Evolutionary conservation across 2,888 invertebrate species (phyloP), one percentile per base, ranked within the genome.

Genomic region (Esperia sulphurella): DNA sequence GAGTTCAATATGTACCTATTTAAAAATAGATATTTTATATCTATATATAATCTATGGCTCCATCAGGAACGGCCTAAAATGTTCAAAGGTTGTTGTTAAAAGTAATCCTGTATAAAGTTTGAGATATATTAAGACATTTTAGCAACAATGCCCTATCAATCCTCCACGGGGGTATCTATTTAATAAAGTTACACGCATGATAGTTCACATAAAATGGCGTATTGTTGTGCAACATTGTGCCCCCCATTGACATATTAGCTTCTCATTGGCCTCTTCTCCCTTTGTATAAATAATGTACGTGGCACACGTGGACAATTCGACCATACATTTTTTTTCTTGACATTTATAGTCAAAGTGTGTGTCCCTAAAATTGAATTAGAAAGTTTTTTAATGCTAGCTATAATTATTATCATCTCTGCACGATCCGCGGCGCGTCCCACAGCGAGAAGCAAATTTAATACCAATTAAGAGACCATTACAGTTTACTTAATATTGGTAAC

Each of bases 171-270:
- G 63, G 66, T 59, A 73, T 63, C 63, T 65, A 66, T 75, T 75
- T 85, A 84, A 87, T 83, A 79, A 71, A 69, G 71, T 87, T 83
- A 84, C 68, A 81, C 80, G 80, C 80, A 68, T 82, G 80, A 79
- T 77, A 74, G 68, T 74, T 68, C 65, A 49, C 63, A 57, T 56
- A 72, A 61, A 76, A 80, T 69, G 58, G 58, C 50, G 53, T 52
- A 80, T 85, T 86, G 85, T 88, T 85, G 76, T 62, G 65, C 79
- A 83, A 85, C 71, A 74, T 63, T 64, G 58, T 63, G 68, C 67
- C 75, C 71, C 67, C 73, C 63, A 80, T 81, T 83, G 85, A 83
- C 81, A 79, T 79, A 80, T 80, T 79, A 80, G 76, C 75, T 78
- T 80, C 78, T 81, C 79, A 82, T 71, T 77, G 68, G 67, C 59